Conservation (phyloP, 2,797 vertebrate genomes). For the Glyptemys insculpta region DNA sequence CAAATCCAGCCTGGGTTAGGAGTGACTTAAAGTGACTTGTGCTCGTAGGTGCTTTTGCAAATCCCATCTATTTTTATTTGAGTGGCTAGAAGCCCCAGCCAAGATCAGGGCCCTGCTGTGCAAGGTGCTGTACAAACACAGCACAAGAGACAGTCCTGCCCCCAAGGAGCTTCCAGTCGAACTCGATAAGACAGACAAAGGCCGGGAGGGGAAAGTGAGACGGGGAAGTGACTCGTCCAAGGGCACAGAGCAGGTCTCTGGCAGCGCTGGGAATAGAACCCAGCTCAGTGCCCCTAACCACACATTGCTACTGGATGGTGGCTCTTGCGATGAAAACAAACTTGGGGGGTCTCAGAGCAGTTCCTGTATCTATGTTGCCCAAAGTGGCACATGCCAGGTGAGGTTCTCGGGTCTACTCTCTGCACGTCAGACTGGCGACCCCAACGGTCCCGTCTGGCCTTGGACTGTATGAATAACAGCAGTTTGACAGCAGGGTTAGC, state of each 20-base stretch:
- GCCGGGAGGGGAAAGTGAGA: no score
- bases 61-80: neutral
- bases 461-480: neutral
- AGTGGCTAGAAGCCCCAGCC: neutral
- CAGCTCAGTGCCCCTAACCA: no score
- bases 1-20: slow-evolving; percentile 53
- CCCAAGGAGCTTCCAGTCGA: neutral
- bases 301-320: no score
- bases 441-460: neutral
- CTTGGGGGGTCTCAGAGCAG: no score
- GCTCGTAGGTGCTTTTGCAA: neutral
- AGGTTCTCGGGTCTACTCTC: neutral
- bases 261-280: no score
- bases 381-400: neutral
- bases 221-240: no score
- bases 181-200: no score
- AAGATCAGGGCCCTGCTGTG: neutral
- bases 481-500: neutral
- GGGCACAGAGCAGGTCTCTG: no score
- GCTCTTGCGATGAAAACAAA: no score
- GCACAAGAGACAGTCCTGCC: neutral
- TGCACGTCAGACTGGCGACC: neutral
- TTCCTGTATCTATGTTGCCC: no score
- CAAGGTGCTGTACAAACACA: no score
- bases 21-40: slow-evolving; percentile 19